Conservation (phyloP, 2,113 vertebrate genomes). For the Eleginops maclovinus region DNA sequence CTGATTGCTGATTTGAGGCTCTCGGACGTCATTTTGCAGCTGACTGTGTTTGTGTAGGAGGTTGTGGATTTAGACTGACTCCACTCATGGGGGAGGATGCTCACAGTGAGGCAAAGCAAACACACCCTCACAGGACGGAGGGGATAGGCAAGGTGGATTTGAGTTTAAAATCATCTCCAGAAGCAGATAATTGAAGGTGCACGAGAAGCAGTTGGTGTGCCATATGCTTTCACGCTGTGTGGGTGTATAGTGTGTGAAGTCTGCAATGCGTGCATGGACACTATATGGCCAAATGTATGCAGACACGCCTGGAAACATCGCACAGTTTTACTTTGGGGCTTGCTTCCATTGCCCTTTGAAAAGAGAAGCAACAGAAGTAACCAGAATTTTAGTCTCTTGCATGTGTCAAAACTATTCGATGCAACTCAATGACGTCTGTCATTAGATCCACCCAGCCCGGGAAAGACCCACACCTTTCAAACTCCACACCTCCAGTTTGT, state of each 20-base stretch:
- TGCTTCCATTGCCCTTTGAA: too few relatives aligned
- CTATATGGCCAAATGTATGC: neutral
- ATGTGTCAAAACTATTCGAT: neutral
- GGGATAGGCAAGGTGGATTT: slow-evolving; percentile 3
- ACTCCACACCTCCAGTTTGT: neutral
- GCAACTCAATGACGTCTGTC: too few relatives aligned
- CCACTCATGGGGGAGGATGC: neutral
- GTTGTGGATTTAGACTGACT: slow-evolving; percentile 2
- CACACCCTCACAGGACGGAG: neutral
- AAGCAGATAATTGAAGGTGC: neutral
- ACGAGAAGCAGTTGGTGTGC: slow-evolving; percentile 24
- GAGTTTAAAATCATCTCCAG: slow-evolving; percentile 12
- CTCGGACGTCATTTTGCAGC: neutral
- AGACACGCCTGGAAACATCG: neutral
- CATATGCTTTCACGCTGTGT: slow-evolving; percentile 34
- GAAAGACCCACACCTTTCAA: neutral
- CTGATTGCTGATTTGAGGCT: slow-evolving; percentile 20
- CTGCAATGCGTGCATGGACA: neutral
- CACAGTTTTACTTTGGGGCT: too few relatives aligned
- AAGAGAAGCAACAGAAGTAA: neutral
- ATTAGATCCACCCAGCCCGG: too few relatives aligned
- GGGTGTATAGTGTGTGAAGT: slow-evolving; percentile 23
- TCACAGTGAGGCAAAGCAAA: slow-evolving; percentile 17
- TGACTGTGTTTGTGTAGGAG: slow-evolving; percentile 5
- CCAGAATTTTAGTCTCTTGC: neutral